phyloP scores from a whole-genome alignment of 2,797 vertebrate species.

The Tachyglossus aculeatus region DNA sequence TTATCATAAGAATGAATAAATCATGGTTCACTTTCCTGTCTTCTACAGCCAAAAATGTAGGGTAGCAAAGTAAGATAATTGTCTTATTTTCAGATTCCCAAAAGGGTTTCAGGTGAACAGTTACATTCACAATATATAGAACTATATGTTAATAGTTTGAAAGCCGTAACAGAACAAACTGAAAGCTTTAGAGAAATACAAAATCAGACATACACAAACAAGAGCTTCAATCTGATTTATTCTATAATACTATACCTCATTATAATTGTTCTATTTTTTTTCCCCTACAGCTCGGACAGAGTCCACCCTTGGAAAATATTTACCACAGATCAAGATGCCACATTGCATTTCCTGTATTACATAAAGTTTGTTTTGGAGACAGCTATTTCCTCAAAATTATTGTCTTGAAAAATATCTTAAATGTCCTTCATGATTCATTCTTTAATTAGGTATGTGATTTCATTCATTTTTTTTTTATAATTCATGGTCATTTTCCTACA shows the following conservation, averaged over 20 bases:
- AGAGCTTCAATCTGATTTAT: too few species aligned
- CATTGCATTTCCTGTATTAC: slow-evolving; percentile 1
- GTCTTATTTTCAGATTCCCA: neutral
- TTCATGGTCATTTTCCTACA: neutral
- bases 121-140: too few species aligned
- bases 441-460: slow-evolving; percentile 15
- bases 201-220: too few species aligned
- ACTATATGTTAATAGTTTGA: too few species aligned
- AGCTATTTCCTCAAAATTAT: slow-evolving; percentile 20
- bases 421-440: slow-evolving; percentile 11
- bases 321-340: too few species aligned
- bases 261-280: too few species aligned
- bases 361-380: slow-evolving; percentile 22
- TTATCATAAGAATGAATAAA: neutral
- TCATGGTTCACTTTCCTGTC: neutral
- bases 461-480: neutral
- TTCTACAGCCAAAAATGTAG: neutral
- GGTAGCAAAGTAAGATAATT: neutral
- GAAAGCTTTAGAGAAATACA: too few species aligned
- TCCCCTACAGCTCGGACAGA: too few species aligned
- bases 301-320: too few species aligned
- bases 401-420: slow-evolving; percentile 16
- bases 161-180: too few species aligned
- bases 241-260: too few species aligned
- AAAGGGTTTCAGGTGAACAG: neutral